A percentile compares a stretch with the other conserved stretches of the same genome.
phyloP scores from a whole-genome alignment of 2,888 invertebrate genomes.

The Argyresthia goedartella region DNA sequence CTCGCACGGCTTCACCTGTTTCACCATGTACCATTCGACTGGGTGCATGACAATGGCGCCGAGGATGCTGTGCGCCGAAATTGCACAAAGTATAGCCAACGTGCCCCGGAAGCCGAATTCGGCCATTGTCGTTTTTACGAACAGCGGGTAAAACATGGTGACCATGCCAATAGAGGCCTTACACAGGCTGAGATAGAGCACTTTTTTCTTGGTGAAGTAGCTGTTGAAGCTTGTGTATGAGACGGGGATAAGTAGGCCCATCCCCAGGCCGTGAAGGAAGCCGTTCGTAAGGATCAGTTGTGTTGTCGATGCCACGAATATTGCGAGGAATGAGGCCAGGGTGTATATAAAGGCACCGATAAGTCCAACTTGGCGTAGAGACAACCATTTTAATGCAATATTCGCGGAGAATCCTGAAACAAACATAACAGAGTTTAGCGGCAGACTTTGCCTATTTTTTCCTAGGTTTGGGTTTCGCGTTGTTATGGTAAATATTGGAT shows the following conservation, averaged over 20 bases:
- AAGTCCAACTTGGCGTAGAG: constrained; percentile 75
- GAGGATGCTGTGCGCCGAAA: constrained; percentile 76
- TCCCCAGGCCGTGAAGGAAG: constrained; percentile 74
- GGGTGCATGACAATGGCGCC: constrained; percentile 81
- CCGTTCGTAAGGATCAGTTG: constrained; percentile 77
- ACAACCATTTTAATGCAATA: constrained; percentile 73
- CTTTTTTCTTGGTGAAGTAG: constrained; percentile 78
- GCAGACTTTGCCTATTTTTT: too few relatives aligned
- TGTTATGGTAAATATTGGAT: too few relatives aligned
- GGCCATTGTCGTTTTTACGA: constrained; percentile 73
- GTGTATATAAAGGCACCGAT: constrained; percentile 75
- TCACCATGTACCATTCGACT: constrained; percentile 78
- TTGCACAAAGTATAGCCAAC: constrained; percentile 74
- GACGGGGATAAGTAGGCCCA: constrained; percentile 80
- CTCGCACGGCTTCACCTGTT: constrained; percentile 44
- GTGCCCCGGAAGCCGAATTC: constrained; percentile 80
- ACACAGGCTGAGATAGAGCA: constrained; percentile 77
- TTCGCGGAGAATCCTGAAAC: constrained; percentile 77
- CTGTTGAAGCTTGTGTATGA: constrained; percentile 80
- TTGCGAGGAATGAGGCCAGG: constrained; percentile 72
- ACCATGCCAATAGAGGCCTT: constrained; percentile 78
- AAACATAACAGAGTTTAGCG: constrained; percentile 10
- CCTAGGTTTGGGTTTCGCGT: too few relatives aligned
- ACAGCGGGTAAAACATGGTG: constrained; percentile 76
- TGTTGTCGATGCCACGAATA: constrained; percentile 73